phyloP scores from a whole-genome alignment of 1,140 invertebrate species.

The Chironomus striatipennis region DNA sequence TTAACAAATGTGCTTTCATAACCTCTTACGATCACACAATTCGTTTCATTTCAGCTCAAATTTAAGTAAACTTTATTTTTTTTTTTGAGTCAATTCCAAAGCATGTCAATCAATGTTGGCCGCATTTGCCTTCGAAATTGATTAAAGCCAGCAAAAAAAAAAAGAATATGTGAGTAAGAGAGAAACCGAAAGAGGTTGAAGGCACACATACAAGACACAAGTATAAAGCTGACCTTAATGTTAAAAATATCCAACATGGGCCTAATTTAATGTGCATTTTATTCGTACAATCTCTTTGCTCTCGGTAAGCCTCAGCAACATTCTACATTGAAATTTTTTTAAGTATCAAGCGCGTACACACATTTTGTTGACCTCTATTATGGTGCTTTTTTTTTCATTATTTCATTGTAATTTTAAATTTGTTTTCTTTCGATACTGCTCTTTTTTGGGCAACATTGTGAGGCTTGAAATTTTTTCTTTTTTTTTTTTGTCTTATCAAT shows the following conservation, averaged over 20 bases:
- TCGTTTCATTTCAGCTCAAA: neutral
- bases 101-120: neutral
- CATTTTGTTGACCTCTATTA: neutral
- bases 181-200: neutral
- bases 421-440: neutral
- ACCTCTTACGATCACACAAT: neutral
- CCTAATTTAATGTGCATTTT: constrained; percentile 13
- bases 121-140: neutral
- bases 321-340: constrained; percentile 7
- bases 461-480: neutral
- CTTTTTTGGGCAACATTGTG: neutral
- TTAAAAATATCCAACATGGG: constrained; percentile 13
- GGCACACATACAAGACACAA: neutral
- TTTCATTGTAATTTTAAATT: neutral
- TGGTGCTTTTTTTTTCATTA: neutral
- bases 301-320: neutral
- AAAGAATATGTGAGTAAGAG: neutral
- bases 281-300: neutral
- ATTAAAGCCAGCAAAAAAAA: neutral
- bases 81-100: neutral
- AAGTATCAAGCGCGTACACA: neutral
- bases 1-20: too few relatives aligned
- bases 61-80: neutral
- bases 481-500: neutral
- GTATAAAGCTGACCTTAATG: neutral